Evolutionary conservation across 1,140 invertebrate species (phyloP).

Genomic region (Drosophila pandora): DNA sequence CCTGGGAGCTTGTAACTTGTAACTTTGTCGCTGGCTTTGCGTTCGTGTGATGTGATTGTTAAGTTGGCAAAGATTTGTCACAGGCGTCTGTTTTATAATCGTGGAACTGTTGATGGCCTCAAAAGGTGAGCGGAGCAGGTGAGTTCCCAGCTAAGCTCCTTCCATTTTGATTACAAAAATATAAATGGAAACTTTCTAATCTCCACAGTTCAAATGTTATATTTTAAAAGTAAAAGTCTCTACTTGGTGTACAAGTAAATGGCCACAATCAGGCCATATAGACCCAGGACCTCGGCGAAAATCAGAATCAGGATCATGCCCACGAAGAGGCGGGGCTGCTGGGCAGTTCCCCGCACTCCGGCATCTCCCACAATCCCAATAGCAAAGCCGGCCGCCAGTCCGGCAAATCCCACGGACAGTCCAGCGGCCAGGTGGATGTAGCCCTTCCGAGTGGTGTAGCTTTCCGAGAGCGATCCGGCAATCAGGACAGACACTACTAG

Average conservation of each 20-base stretch:
- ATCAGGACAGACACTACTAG: slow-evolving; percentile 97
- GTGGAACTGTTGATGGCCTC: slow-evolving; percentile 29
- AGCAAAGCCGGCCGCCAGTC: slow-evolving; percentile 95
- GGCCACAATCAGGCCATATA: slow-evolving; percentile 97
- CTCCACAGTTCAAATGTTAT: not conserved
- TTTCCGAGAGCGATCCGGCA: slow-evolving; percentile 86
- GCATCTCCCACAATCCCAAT: slow-evolving; percentile 97
- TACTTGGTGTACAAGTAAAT: slow-evolving; percentile 94
- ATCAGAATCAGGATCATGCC: slow-evolving; percentile 98
- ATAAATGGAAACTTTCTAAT: not conserved
- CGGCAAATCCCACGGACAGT: slow-evolving; percentile 94
- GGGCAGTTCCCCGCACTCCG: slow-evolving; percentile 95
- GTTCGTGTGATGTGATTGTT: slow-evolving; percentile 63
- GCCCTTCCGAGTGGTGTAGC: slow-evolving; percentile 88
- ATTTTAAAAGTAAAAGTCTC: slow-evolving; percentile 1
- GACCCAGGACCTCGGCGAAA: slow-evolving; percentile 97
- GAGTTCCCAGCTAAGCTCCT: not conserved
- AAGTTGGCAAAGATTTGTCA: slow-evolving; percentile 70
- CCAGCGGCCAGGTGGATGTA: slow-evolving; percentile 96
- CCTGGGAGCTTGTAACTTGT: slow-evolving; percentile 23
- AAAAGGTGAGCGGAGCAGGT: not conserved
- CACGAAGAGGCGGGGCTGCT: slow-evolving; percentile 96
- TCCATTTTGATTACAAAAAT: not conserved
- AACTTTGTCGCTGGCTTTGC: slow-evolving; percentile 51
- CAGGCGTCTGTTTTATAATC: slow-evolving; percentile 36